A percentile compares a stretch with the other conserved stretches of the same genome.
These are phyloP conservation scores for Nothura maculosa DNA, from an alignment of 2,797 vertebrate species.

Conservation along the genomic window DNA sequence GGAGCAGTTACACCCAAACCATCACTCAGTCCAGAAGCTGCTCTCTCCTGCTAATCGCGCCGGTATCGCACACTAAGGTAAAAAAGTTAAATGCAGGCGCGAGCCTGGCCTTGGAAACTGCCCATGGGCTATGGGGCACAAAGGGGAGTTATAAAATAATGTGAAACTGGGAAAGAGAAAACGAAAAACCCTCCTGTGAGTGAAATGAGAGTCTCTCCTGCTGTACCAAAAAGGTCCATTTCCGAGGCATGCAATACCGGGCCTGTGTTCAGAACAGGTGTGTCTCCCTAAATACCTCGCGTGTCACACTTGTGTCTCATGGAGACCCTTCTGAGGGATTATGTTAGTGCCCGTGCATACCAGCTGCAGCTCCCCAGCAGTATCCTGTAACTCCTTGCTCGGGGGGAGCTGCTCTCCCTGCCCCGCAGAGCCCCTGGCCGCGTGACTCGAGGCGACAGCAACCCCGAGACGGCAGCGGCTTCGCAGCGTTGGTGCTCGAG, in stretches of 20 bases:
- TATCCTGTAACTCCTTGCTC: constrained; percentile 61
- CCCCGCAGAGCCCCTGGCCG: constrained; percentile 23
- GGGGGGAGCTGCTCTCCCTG: constrained; percentile 37
- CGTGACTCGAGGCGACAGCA: constrained; percentile 16
- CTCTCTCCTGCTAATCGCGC: constrained; percentile 11
- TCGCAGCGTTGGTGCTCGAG: constrained; percentile 7
- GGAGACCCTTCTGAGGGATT: constrained; percentile 57
- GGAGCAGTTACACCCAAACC: constrained; percentile 68
- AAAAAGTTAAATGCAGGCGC: background rate
- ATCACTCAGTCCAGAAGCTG: constrained; percentile 50
- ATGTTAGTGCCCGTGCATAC: constrained; percentile 58
- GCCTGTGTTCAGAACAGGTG: constrained; percentile 71
- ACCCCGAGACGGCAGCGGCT: background rate
- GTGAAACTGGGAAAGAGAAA: background rate
- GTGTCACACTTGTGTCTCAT: constrained; percentile 68
- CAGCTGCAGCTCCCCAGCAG: constrained; percentile 62
- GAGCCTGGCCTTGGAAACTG: background rate
- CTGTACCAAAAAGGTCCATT: constrained; percentile 8
- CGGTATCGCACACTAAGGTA: background rate
- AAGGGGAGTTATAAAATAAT: background rate
- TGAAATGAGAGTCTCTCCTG: background rate
- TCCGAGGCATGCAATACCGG: constrained; percentile 27
- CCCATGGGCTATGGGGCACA: background rate
- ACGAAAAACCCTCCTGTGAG: background rate
- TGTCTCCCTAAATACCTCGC: constrained; percentile 74